A percentile compares a stretch with the other conserved stretches of the same genome.
These are phyloP conservation scores for Dicaeum eximium DNA, from an alignment of 2,113 vertebrate genomes.

Conservation along the genomic window DNA sequence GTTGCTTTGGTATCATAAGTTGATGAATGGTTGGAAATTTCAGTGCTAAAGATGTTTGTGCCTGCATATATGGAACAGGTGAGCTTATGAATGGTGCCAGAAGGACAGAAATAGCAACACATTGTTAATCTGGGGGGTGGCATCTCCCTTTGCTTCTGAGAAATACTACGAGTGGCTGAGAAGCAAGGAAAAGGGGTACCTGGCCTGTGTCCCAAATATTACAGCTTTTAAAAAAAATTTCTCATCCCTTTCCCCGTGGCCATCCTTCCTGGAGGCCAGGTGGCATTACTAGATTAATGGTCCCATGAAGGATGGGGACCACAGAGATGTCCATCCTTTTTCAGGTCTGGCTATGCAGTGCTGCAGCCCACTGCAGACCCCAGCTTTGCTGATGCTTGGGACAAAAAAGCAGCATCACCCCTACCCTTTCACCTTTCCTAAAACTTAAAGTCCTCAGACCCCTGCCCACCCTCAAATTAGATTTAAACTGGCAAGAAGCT, in stretches of 20 bases:
- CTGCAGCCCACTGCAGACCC: background rate
- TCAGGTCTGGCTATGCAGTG: fast-evolving
- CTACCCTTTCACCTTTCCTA: background rate
- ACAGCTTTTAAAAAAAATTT: background rate
- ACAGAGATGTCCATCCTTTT: background rate
- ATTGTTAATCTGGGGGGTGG: background rate
- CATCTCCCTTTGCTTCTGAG: background rate
- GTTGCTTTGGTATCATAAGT: background rate
- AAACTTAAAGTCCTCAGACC: background rate
- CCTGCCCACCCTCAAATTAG: background rate
- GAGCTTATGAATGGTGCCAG: background rate
- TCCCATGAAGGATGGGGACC: too few species aligned
- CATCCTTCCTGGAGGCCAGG: background rate
- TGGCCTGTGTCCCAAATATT: background rate
- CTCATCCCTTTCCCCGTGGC: background rate
- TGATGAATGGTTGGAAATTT: background rate
- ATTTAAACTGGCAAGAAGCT: background rate
- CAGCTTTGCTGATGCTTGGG: fast-evolving
- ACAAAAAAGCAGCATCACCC: background rate
- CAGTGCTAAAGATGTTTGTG: background rate
- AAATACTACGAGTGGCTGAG: background rate
- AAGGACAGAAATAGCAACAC: background rate
- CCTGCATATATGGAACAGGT: background rate
- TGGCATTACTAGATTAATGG: too few species aligned
- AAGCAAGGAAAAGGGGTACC: background rate